Conservation (phyloP, 2,888 invertebrate genomes). For the Andrena haemorrhoa region DNA sequence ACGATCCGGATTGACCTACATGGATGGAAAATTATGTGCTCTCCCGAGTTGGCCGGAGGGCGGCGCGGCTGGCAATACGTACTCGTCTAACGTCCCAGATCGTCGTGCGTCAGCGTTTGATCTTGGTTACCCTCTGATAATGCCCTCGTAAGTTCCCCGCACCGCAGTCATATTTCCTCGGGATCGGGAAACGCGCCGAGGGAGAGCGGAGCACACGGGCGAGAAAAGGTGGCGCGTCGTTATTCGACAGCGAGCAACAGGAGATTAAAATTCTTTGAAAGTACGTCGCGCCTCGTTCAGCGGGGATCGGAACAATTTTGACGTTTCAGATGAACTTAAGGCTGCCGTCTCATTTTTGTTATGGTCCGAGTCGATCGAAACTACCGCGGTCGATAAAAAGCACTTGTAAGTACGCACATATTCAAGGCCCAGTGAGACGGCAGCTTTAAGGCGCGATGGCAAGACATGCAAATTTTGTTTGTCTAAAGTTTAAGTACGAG, state of each 20-base stretch:
- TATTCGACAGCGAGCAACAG: constrained; percentile 7
- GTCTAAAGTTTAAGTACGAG: too few relatives aligned
- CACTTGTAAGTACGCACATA: too few relatives aligned
- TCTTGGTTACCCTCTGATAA: constrained; percentile 58
- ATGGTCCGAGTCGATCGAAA: too few relatives aligned
- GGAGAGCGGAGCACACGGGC: background rate
- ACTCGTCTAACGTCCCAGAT: constrained; percentile 38
- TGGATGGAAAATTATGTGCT: constrained; percentile 74
- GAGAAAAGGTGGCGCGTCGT: constrained; percentile 18
- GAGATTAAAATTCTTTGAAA: constrained; percentile 1
- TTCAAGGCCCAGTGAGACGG: too few relatives aligned
- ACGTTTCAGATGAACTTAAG: background rate
- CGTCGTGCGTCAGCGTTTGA: constrained; percentile 54
- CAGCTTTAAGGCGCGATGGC: too few relatives aligned
- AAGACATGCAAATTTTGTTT: too few relatives aligned
- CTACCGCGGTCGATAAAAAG: too few relatives aligned
- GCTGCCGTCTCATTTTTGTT: too few relatives aligned
- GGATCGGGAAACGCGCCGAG: background rate
- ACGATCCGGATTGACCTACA: constrained; percentile 62
- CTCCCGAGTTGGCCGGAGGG: constrained; percentile 58
- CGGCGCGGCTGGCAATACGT: constrained; percentile 19
- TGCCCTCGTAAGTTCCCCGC: constrained; percentile 42
- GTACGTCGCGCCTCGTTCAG: too few relatives aligned
- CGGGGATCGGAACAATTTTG: background rate
- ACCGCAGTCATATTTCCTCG: constrained; percentile 49